Evolutionary conservation across 1,140 invertebrate genomes (phyloP), one percentile per base, ranked within the genome.

Genomic region (Periplaneta americana): DNA sequence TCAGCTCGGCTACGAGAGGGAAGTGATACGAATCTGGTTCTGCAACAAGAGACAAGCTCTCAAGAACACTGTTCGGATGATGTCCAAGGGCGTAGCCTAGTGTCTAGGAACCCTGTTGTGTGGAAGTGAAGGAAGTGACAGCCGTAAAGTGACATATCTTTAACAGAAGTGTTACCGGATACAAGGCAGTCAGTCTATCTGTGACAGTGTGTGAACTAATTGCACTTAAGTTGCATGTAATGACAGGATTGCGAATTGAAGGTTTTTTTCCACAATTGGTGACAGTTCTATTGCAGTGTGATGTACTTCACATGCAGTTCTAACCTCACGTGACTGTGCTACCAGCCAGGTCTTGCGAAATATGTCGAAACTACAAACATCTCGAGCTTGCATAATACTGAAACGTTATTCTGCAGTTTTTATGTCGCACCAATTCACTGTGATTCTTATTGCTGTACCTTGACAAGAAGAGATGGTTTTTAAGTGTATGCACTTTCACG

Each of bases 21-120:
- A 99, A 91, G 98, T 99, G 28, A 98, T 99, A 86, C 91, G 98
- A 88, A 99, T 99, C 89, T 99, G 98, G 98, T 99, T 99, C 89
- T 99, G 98, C 89, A 99, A 99, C 89, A 99, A 99, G 89, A 92
- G 98, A 83, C 98, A 99, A 89, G 97, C 97, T 0, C 89, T 98
- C 57, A 99, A 99, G 88, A 99, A 99, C 88, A 98, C 97, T 15
- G 96, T 96, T 74, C 90, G 95, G 84, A 95, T 96, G 95, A 96
- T 96, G 95, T 95, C 95, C 78, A 96, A 96, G 90, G 92, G 93
- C 76, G 75, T 81, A 48, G 76, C 36, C 35, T 80, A 80, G 36
- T 37, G 34, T 34, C 9, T 31, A 13, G 18, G 34, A 13, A 76
- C 9, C 3, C 18, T 9, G 22, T 34, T 15, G 10, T 76, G 15